Percentiles rank a stretch among this genome's conserved stretches.
These are phyloP conservation scores for Maconellicoccus hirsutus DNA, from an alignment of 1,140 invertebrate species.

Conservation along the genomic window DNA sequence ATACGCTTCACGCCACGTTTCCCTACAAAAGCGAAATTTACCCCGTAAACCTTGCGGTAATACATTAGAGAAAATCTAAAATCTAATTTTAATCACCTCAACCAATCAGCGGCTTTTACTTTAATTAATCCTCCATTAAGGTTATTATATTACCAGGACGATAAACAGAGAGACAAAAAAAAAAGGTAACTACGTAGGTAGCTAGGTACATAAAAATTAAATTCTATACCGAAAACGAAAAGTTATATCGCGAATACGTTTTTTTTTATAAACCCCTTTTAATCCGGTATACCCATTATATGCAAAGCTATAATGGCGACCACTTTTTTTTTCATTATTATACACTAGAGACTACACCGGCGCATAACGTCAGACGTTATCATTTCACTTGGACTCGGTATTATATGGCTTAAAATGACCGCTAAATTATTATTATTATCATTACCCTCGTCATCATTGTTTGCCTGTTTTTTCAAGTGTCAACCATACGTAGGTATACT, in stretches of 20 bases:
- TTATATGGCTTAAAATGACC: not conserved
- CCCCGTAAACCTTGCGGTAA: too few species aligned
- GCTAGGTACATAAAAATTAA: not conserved
- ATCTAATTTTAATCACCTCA: not conserved
- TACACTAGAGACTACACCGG: not conserved
- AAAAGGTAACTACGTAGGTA: too few species aligned
- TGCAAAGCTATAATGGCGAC: not conserved
- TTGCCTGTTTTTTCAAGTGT: not conserved
- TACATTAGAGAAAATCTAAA: too few species aligned
- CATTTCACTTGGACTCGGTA: not conserved
- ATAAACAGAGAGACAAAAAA: not conserved
- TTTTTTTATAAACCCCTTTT: not conserved
- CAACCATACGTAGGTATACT: too few species aligned
- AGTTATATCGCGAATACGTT: not conserved
- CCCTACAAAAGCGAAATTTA: too few species aligned
- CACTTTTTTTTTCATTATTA: not conserved
- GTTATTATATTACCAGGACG: not conserved
- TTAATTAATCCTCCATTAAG: not conserved
- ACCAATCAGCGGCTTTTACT: not conserved
- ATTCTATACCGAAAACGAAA: too few species aligned
- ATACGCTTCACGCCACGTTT: too few species aligned
- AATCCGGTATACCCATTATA: not conserved
- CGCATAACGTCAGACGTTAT: not conserved
- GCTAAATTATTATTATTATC: constrained; percentile 10
- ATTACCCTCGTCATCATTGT: not conserved